Conservation (phyloP, 2,888 invertebrate genomes). For the Lamellibrachia satsuma region DNA sequence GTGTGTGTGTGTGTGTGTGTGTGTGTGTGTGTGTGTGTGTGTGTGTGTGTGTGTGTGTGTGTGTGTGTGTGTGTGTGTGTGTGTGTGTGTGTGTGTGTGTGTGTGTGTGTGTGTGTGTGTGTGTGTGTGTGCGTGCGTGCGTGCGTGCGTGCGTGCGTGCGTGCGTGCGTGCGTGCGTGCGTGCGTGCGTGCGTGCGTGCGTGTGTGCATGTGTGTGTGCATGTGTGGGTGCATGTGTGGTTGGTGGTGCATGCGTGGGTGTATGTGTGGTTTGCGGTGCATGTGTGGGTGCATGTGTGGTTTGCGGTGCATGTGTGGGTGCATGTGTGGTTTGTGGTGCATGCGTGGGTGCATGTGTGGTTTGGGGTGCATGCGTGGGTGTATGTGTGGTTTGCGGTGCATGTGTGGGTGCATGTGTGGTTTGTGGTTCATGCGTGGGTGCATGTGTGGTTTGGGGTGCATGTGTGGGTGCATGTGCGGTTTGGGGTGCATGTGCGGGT, state of each 20-base stretch:
- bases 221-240: not conserved
- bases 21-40: too few relatives aligned
- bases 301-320: too few relatives aligned
- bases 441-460: slow-evolving; percentile 5
- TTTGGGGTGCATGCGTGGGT: too few relatives aligned
- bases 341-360: too few relatives aligned
- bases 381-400: not conserved
- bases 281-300: too few relatives aligned
- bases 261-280: too few relatives aligned
- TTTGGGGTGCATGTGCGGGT: not conserved
- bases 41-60: not conserved
- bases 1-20: too few relatives aligned
- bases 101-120: too few relatives aligned
- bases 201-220: not conserved
- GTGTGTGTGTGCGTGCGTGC: too few relatives aligned
- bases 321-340: too few relatives aligned
- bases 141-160: too few relatives aligned
- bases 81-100: not conserved
- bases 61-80: not conserved
- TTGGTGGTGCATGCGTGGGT: too few relatives aligned
- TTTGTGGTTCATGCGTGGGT: not conserved
- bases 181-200: not conserved
- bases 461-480: not conserved
- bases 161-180: rapidly evolving
- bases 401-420: slow-evolving; percentile 13